These are phyloP conservation scores for Sthenelais limicola DNA, from an alignment of 2,888 invertebrate species.

Conservation along the genomic window DNA sequence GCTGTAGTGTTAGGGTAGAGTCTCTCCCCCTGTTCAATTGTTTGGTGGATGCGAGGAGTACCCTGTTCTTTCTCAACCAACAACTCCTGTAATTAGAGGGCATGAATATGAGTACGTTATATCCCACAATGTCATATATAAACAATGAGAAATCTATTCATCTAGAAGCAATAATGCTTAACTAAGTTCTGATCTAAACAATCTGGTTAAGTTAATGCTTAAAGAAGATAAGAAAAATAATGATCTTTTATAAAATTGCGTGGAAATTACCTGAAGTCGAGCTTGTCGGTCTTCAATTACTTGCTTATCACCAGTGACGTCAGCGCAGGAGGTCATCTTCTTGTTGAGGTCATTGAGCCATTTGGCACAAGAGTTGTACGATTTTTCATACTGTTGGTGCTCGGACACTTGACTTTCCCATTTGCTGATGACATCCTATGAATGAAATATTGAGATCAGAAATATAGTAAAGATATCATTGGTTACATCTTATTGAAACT, in stretches of 20 bases:
- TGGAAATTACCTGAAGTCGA: conserved; percentile 64
- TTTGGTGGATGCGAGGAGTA: conserved; percentile 82
- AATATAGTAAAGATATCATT: background rate
- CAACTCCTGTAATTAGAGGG: conserved; percentile 63
- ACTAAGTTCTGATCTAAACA: too few species aligned
- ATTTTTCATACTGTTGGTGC: conserved; percentile 85
- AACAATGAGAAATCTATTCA: too few species aligned
- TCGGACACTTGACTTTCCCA: conserved; percentile 89
- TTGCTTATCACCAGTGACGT: conserved; percentile 83
- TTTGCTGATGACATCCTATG: conserved; percentile 85
- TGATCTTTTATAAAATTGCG: too few species aligned
- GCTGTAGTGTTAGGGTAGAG: conserved; percentile 93
- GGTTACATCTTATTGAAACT: background rate
- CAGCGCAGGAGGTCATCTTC: conserved; percentile 38
- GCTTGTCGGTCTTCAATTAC: conserved; percentile 76
- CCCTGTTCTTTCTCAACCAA: conserved; percentile 87
- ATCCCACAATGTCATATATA: too few species aligned
- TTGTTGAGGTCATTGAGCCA: conserved; percentile 83
- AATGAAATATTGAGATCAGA: too few species aligned
- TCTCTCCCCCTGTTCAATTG: conserved; percentile 88
- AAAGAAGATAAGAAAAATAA: too few species aligned
- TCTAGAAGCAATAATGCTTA: too few species aligned
- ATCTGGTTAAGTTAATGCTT: too few species aligned
- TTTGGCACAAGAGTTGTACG: conserved; percentile 79
- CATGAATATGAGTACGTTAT: too few species aligned